Base-by-base conservation (phyloP, 2,888 invertebrate genomes). In the Gandaritis pyraliata region DNA sequence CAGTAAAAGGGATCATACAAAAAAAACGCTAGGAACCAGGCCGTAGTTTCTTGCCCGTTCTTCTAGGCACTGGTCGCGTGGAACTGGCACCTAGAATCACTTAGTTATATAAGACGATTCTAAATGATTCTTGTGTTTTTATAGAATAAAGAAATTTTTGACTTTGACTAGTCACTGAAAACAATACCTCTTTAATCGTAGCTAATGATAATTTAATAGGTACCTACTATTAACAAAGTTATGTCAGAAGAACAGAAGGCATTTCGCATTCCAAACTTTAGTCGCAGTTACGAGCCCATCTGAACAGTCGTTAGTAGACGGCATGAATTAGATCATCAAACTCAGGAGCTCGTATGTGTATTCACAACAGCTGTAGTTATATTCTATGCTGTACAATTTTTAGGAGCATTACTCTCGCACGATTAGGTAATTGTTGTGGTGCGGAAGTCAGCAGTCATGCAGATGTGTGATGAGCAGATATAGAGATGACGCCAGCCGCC, bases 401-500 rank as follows among this genome's bases (percentile, higher is more conserved):
- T 18, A 49, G 15, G 29, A 36, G 33, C 49, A 49, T 43, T 38
- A 46, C 23, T 46, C 38, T 46, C 18, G 43, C 12, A 46, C 33
- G 38, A 47, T 47, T 46, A 39, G 52, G 41, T 48, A 48, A 53
- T 59, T 58, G 57, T 36, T 18, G 58, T 30, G 64, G 55, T 53
- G 61, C 61, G 64, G 45, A 55, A 50, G 48, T 39, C 59, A 51
- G 47, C 48, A 63, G 48, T 58, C 45, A 58, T 54, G 16, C 18
- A 54, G 56, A 41, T 43, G 45, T 38, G 54, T 36, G 52, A 49
- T 56, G 61, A 47, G 53, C 68, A 57, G 63, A 74, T 71, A 71
- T 73, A 77, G 74, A 68, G 73, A 65, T 77, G 74, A 77, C 72
- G 59, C 64, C 61, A 46, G 39, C 61, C 53, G 39, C 52, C 64